Percentiles rank a stretch among this genome's conserved stretches.
Conservation (phyloP, 1,140 invertebrate species). For the Drosophila hydei region DNA sequence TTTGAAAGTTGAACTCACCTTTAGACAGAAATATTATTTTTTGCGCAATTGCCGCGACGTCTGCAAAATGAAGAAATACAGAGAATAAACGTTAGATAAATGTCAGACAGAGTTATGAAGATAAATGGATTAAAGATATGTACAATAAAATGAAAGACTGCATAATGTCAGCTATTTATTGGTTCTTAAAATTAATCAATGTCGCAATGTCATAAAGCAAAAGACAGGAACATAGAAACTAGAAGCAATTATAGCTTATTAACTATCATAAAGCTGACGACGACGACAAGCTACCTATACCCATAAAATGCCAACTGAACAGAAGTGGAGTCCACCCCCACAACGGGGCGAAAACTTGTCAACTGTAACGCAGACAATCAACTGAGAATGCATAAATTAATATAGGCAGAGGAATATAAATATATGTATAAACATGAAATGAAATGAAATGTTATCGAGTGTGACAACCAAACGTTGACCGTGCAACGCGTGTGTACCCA, state of each 20-base stretch:
- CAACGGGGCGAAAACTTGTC: slow-evolving; percentile 60
- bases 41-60: slow-evolving; percentile 63
- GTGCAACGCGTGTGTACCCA: too few relatives aligned
- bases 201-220: slow-evolving; percentile 44
- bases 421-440: slow-evolving; percentile 33
- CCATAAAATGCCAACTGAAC: slow-evolving; percentile 28
- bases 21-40: slow-evolving; percentile 58
- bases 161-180: slow-evolving; percentile 47
- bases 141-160: slow-evolving; percentile 12
- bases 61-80: slow-evolving; percentile 54
- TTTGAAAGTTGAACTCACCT: slow-evolving; percentile 68
- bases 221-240: slow-evolving; percentile 4
- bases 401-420: slow-evolving; percentile 37
- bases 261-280: slow-evolving; percentile 25
- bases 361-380: slow-evolving; percentile 77
- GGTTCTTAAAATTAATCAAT: slow-evolving; percentile 71
- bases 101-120: slow-evolving; percentile 51
- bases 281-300: slow-evolving; percentile 14
- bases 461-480: slow-evolving; percentile 39
- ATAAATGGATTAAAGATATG: too few relatives aligned
- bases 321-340: slow-evolving; percentile 22
- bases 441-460: slow-evolving; percentile 54
- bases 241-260: slow-evolving; percentile 59
- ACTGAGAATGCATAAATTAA: slow-evolving; percentile 78
- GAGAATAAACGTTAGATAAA: slow-evolving; percentile 49